Evolutionary conservation across 1,140 invertebrate species (phyloP).

Genomic region (Oryctes rhinoceros): DNA sequence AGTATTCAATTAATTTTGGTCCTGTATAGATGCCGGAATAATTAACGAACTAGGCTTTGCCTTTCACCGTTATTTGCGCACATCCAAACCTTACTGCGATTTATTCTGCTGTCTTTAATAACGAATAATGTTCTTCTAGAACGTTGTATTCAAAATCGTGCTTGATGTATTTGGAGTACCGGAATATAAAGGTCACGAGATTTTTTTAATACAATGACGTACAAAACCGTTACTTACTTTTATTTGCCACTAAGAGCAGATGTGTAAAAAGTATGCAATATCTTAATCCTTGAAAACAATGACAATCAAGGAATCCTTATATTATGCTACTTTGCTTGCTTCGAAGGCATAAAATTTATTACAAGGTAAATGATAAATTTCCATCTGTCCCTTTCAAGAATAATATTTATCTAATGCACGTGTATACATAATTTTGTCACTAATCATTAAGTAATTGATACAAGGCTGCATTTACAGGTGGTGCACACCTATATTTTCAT

Average conservation of each 20-base stretch:
- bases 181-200: conserved; percentile 9
- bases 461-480: background rate
- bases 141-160: background rate
- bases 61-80: conserved; percentile 9
- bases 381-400: background rate
- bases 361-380: background rate
- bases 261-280: background rate
- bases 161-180: conserved; percentile 15
- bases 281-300: background rate
- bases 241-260: background rate
- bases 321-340: too few relatives aligned
- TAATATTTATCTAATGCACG: background rate
- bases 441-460: conserved; percentile 18
- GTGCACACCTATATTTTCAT: background rate
- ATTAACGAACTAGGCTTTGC: background rate
- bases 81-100: background rate
- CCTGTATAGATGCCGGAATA: background rate
- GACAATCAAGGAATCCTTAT: too few relatives aligned
- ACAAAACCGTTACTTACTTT: background rate
- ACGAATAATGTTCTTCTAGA: background rate
- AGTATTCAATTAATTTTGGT: conserved; percentile 60
- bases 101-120: background rate
- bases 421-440: background rate
- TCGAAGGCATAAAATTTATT: too few relatives aligned
- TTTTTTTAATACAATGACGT: background rate